Conservation (phyloP, 1,140 invertebrate species). For the Lethrus apterus region DNA sequence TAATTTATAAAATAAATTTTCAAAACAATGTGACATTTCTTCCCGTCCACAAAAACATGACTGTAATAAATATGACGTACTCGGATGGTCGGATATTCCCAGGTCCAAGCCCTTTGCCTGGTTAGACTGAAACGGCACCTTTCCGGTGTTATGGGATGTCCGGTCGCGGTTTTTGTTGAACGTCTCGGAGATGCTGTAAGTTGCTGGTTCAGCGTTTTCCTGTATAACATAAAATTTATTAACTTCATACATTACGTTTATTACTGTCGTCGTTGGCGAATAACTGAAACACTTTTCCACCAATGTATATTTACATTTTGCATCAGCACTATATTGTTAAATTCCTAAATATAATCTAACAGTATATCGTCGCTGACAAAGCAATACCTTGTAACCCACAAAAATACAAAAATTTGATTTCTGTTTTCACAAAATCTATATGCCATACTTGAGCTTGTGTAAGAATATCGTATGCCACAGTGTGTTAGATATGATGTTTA, state of each 20-base stretch:
- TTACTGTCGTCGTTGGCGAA: constrained; percentile 10
- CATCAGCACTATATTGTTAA: too few species aligned
- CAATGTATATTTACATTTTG: too few species aligned
- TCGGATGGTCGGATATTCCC: constrained; percentile 13
- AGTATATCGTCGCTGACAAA: too few species aligned
- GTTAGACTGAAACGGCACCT: constrained; percentile 21
- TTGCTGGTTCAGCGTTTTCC: constrained; percentile 17
- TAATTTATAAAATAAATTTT: constrained; percentile 12
- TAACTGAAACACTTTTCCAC: constrained; percentile 2
- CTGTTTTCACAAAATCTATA: too few species aligned
- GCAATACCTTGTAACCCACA: too few species aligned
- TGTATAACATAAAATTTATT: constrained; percentile 20
- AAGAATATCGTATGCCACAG: too few species aligned
- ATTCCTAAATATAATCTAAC: too few species aligned
- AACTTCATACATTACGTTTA: constrained; percentile 17
- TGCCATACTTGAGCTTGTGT: too few species aligned
- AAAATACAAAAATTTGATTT: too few species aligned
- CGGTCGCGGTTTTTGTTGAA: constrained; percentile 20
- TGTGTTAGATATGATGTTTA: too few species aligned
- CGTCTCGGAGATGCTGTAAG: constrained; percentile 16
- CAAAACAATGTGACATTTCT: not conserved
- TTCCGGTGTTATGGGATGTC: constrained; percentile 20
- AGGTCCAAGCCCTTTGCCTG: constrained; percentile 14
- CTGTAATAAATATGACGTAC: constrained; percentile 15
- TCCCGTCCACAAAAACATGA: not conserved